Conservation (phyloP, 2,888 invertebrate species). For the Mantis religiosa region DNA sequence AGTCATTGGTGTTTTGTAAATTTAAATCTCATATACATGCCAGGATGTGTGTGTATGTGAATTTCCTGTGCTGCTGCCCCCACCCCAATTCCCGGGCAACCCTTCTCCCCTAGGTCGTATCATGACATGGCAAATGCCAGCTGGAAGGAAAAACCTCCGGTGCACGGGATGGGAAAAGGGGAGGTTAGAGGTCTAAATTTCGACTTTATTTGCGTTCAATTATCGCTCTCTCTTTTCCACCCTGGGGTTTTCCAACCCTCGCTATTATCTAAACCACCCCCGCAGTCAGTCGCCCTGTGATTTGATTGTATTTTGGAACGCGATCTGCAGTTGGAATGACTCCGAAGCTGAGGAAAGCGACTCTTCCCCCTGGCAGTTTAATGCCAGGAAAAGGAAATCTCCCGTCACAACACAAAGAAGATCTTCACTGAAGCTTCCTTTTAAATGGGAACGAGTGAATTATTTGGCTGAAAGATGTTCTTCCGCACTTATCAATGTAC, state of each 20-base stretch:
- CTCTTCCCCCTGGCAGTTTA: background rate
- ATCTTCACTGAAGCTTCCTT: background rate
- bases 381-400: background rate
- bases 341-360: background rate
- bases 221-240: slow-evolving; percentile 15
- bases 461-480: background rate
- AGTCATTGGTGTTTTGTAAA: slow-evolving; percentile 11
- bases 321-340: background rate
- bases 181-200: slow-evolving; percentile 19
- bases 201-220: slow-evolving; percentile 28
- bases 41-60: background rate
- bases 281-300: background rate
- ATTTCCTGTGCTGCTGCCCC: background rate
- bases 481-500: background rate
- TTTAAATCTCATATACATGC: slow-evolving; percentile 6
- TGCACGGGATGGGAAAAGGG: background rate
- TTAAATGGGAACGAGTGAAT: background rate
- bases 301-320: slow-evolving; percentile 15
- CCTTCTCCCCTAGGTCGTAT: background rate
- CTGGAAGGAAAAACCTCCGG: background rate
- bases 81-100: background rate
- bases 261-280: background rate
- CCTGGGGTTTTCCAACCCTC: background rate
- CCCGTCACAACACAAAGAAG: background rate
- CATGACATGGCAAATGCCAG: slow-evolving; percentile 7